Evolutionary conservation across 2,113 vertebrate species (phyloP), one percentile per base, ranked within the genome.

Genomic region (Bubalus kerabau): DNA sequence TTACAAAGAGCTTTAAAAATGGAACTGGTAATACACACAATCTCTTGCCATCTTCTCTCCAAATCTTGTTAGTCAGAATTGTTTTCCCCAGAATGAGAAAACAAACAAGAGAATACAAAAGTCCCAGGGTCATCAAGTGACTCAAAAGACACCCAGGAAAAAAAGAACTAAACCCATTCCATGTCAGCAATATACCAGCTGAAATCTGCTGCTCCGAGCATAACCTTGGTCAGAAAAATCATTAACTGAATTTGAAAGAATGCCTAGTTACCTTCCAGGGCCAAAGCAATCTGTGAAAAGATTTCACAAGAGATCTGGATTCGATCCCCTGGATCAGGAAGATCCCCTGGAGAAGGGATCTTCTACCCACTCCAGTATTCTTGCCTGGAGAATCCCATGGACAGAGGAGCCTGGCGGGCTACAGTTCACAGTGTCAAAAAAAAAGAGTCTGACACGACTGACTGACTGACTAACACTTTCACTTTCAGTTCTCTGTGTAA

Each of bases 171-270:
- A 57, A 43, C 71, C 64, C 78, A 40, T 36, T 62, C 50, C 17
- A 4, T 32, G 26, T 32, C 56, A 92, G 88, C 94, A 71, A 90
- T 57, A 59, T 60, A 52, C 87, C 92, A 94, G 76, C 84, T 78
- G 82, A 84, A 84, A 84, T 92, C 40, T 86, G 36, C 43, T 56
- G 19, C 64, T 96, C 28, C 7, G 17, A 92, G 80, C 56, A n/a
- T 84, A 89, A 89, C 28, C 9, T n/a, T 67, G 54, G 24, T 90
- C 23, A 48, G 86, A 87, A 93, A 74, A 74, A 56, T 87, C 56
- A 95, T 80, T 81, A 94, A 46, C 48, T 86, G 74, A 76, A 60
- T 92, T 96, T 93, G 91, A 87, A 95, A 54, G 94, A 86, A 59
- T 7, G 89, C 87, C 95, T 91, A 85, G 57, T 90, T 87, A 78